Evolutionary conservation across 2,797 vertebrate species (phyloP).

Genomic region (Propithecus deckenii): DNA sequence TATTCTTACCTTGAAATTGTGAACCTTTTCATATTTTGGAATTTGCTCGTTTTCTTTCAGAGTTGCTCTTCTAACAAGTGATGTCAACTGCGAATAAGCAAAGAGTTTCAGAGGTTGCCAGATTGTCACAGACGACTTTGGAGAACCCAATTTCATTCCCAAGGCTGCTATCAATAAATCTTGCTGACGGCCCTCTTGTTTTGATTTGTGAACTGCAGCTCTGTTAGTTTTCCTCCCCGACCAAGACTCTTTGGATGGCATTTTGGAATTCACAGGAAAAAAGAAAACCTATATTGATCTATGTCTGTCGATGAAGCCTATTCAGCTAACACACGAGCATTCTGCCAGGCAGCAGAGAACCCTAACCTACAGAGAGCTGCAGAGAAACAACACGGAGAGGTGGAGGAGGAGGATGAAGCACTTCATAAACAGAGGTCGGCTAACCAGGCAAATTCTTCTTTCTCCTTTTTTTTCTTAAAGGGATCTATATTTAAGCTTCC

Average conservation of each 20-base stretch:
- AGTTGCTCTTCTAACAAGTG: constrained; percentile 97
- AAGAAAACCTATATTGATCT: constrained; percentile 61
- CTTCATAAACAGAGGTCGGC: constrained; percentile 72
- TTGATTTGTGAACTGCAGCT: constrained; percentile 91
- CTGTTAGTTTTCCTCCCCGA: constrained; percentile 88
- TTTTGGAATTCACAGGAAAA: constrained; percentile 81
- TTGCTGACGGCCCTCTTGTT: constrained; percentile 93
- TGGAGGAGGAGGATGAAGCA: constrained; percentile 78
- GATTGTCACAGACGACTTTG: constrained; percentile 95
- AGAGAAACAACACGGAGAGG: constrained; percentile 68
- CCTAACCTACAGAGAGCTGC: constrained; percentile 75
- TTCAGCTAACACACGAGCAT: constrained; percentile 65
- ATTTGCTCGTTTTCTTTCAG: constrained; percentile 95
- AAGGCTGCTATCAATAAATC: constrained; percentile 94
- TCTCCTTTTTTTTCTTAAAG: constrained; percentile 67
- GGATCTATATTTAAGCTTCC: constrained; percentile 75
- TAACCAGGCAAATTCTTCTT: constrained; percentile 71
- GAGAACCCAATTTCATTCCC: constrained; percentile 96
- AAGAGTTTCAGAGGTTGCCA: constrained; percentile 99
- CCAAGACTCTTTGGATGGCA: constrained; percentile 95
- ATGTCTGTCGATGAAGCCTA: constrained; percentile 69
- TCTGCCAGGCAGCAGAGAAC: constrained; percentile 76
- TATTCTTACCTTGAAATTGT: constrained; percentile 98
- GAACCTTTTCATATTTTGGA: constrained; percentile 96
- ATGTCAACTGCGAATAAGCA: constrained; percentile 99